Base-by-base conservation (phyloP, 35 echinoderm and acorn worm genomes). In the Amphiura filiformis region DNA sequence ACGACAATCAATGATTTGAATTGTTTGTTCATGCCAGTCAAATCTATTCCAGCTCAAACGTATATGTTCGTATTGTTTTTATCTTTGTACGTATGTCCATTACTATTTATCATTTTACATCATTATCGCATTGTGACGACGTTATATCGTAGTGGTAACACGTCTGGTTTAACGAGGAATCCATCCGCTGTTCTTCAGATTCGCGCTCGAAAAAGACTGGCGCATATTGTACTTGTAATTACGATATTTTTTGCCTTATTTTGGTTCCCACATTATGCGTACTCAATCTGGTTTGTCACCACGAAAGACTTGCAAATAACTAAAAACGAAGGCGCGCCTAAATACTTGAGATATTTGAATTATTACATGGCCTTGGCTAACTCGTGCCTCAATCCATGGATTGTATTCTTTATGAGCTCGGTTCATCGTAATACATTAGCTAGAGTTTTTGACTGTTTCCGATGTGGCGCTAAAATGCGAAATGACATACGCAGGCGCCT, bases 241-340 rank as follows among this genome's bases (percentile, higher is more conserved):
- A 90, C 88, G 26, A 34, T 97, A 5, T 93, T 97, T 38, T 97
- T 97, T 52, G 81, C 84, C 49, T 47, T 97, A 0, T 97, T 88
- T 40, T 97, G 95, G 95, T 85, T 97, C 11, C 95, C 95, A 17
- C 91, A 97, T 82, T 96, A 92, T 34, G 23, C 65, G 1, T 96
- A 89, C 22, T 80, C 65, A 18, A 37, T 96, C 30, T 86, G 86
- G 86, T 80, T 91, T 80, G 79, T 80, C n/a, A 15, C 57, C 4
- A 35, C 39, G 32, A 61, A 35, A 30, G 39, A 13, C 14, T 32
- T 31, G 20, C 20, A 14, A 0, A n/a, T 32, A 0, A 33, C 26
- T 28, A 70, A 20, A 9, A 22, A 56, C 35, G 31, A 4, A 3
- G 36, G 35, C 11, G 13, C 85, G 1, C 30, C 37, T 0, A 61